Evolutionary conservation across 2,797 vertebrate genomes (phyloP), one percentile per base, ranked within the genome.

Genomic region (Uromys caudimaculatus): DNA sequence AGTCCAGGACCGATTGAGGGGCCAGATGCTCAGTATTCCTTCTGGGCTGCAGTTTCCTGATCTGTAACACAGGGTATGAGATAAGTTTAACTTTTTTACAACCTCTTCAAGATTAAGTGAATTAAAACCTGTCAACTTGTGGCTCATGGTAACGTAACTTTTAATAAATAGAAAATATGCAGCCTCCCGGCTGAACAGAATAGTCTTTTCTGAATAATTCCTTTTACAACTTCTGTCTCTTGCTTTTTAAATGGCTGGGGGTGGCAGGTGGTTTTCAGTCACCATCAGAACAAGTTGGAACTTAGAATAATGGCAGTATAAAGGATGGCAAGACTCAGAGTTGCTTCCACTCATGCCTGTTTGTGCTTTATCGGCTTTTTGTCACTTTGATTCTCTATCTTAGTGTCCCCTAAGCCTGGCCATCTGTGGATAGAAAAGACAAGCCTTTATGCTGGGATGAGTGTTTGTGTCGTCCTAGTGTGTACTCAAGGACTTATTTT

Each of bases 301-400:
- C 35, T 94, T 84, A 52, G 29, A 97, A 76, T 97, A 86, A 96
- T 71, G n/a, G 19, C 12, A 85, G 90, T 95, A 56, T 82, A 79
- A 90, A 94, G 91, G 90, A 64, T 14, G 32, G 24, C 78, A 62
- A n/a, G 8, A 58, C 87, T 73, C 56, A 62, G 94, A 83, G 62
- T 41, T 32, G 62, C 29, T 95, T 85, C 41, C 58, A 41, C 6
- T 17, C 29, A 67, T 82, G 24, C 6, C 19, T 91, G 9, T 93
- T 84, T 94, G n/a, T 91, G 24, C 27, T 93, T 79, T 93, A n/a
- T 62, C 52, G 73, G 7, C 50, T 90, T 27, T 93, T 93, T 90
- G 44, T 58, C 82, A 47, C 13, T 71, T 96, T 29, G 88, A 73
- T 77, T 95, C 95, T 95, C 9, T 8, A 91, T 94, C 52, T 94